Evolutionary conservation across 2,888 invertebrate species (phyloP).

Genomic region (Eretmocerus hayati): DNA sequence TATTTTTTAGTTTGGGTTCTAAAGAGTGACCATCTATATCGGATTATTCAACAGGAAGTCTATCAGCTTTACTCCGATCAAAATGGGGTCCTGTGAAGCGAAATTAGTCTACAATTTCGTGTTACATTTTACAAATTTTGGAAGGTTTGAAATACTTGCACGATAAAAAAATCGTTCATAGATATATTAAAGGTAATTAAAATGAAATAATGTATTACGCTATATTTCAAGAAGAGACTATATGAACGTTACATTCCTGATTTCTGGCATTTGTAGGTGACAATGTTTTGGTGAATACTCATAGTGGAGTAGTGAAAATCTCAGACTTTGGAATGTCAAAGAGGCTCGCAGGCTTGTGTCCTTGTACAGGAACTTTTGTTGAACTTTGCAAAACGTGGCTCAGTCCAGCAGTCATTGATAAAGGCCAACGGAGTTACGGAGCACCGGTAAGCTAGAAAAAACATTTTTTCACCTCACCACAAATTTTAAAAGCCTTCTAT

Average conservation of each 20-base stretch:
- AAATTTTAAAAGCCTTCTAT: background rate
- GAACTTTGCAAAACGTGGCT: conserved; percentile 99
- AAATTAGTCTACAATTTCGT: conserved; percentile 91
- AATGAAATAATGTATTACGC: background rate
- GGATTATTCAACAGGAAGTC: conserved; percentile 55
- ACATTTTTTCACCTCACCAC: conserved; percentile 1
- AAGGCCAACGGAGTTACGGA: conserved; percentile 95
- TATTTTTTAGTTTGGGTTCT: background rate
- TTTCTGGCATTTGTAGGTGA: conserved; percentile 76
- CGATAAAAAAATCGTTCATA: conserved; percentile 97
- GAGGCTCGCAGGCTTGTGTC: conserved; percentile 82
- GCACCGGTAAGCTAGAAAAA: conserved; percentile 69
- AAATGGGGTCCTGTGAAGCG: conserved; percentile 98
- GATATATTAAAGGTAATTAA: conserved; percentile 79
- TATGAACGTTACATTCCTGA: background rate
- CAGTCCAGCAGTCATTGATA: conserved; percentile 98
- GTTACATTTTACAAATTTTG: conserved; percentile 95
- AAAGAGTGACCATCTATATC: background rate
- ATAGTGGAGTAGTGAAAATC: conserved; percentile 97
- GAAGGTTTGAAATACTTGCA: conserved; percentile 97
- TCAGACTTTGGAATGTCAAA: conserved; percentile 99
- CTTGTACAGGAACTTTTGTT: conserved; percentile 72
- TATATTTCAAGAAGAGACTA: conserved; percentile 6
- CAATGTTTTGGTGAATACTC: conserved; percentile 97
- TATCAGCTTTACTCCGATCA: conserved; percentile 85